phyloP scores from a whole-genome alignment of 2,888 invertebrate genomes.

The Drymonia ruficornis region DNA sequence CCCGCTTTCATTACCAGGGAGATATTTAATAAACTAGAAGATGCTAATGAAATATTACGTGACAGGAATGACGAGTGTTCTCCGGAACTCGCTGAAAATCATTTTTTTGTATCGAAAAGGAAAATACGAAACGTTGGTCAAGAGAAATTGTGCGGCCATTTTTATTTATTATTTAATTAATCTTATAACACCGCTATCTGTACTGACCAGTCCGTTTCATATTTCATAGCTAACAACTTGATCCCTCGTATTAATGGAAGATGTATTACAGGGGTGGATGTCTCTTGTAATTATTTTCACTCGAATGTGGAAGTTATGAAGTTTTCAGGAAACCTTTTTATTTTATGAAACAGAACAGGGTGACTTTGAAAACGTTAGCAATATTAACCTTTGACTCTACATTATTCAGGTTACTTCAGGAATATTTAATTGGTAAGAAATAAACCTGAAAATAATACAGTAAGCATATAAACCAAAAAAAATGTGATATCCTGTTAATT shows the following conservation, averaged over 20 bases:
- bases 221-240: background rate
- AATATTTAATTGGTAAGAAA: no score
- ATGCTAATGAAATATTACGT: background rate
- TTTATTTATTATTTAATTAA: slow-evolving; percentile 5
- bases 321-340: no score
- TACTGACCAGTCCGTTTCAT: background rate
- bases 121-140: no score
- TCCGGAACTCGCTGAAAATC: no score
- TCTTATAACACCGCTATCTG: slow-evolving; percentile 1
- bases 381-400: no score
- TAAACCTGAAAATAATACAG: no score
- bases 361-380: no score
- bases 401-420: no score
- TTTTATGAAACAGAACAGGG: no score
- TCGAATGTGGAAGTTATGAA: background rate
- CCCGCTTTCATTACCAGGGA: background rate
- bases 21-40: background rate
- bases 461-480: no score
- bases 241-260: slow-evolving; percentile 2
- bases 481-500: no score
- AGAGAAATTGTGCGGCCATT: background rate
- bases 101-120: no score
- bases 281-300: background rate
- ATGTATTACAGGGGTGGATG: background rate
- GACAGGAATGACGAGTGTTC: background rate